Percentiles rank a stretch among this genome's conserved stretches.
phyloP scores from a whole-genome alignment of 1,140 invertebrate genomes.

The Ceratitis capitata region DNA sequence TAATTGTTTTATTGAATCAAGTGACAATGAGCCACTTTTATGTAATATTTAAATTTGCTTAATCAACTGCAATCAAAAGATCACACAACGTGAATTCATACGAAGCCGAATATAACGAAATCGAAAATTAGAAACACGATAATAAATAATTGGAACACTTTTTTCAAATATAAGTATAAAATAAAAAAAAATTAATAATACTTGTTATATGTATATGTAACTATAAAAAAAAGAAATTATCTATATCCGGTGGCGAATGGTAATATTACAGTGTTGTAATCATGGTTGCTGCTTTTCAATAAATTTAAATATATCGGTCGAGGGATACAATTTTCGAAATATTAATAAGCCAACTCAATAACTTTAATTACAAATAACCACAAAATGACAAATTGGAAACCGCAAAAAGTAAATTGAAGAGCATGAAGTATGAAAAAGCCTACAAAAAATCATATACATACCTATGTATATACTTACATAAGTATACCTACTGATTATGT shows the following conservation, averaged over 20 bases:
- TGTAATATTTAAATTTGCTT: not conserved
- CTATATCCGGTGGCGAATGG: slow-evolving; percentile 12
- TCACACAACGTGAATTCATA: not conserved
- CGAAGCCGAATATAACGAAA: not conserved
- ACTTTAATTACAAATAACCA: slow-evolving; percentile 1
- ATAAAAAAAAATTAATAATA: not conserved
- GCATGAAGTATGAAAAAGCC: no score
- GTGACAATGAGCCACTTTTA: not conserved
- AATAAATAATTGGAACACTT: slow-evolving; percentile 2
- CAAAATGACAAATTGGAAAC: not conserved
- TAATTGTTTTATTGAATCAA: not conserved
- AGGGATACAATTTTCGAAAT: not conserved
- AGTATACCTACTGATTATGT: no score
- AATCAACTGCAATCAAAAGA: not conserved
- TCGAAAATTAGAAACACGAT: not conserved
- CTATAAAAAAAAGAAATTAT: not conserved
- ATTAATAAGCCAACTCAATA: not conserved
- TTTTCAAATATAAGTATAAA: not conserved
- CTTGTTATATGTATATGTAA: not conserved
- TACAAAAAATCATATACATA: no score
- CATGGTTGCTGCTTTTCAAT: not conserved
- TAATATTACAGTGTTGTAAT: slow-evolving; percentile 16
- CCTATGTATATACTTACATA: not conserved
- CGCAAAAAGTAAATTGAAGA: not conserved
- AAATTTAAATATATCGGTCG: not conserved